Evolutionary conservation across 2,797 vertebrate species (phyloP), one percentile per base, ranked within the genome.

Genomic region (Galagoides demidoff): DNA sequence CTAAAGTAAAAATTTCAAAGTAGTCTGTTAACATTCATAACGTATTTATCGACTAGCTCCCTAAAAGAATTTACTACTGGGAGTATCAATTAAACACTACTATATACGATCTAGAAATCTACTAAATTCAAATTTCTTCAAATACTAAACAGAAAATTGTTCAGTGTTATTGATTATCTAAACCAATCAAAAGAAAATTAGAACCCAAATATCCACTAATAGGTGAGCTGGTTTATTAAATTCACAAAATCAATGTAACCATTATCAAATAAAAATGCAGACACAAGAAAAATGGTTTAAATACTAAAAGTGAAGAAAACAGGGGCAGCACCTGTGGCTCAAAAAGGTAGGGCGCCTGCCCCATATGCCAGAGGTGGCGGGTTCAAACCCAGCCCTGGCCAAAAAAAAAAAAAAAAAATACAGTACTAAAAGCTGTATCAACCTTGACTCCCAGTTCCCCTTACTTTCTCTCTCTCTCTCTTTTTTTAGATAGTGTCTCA

Each of bases 81-180:
- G 31, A 70, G 34, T 25, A 68, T 74, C 27, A 74, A 17, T 82
- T 74, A 90, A 90, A 86, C 39, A 74, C 19, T 6, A 0, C 52
- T 83, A 77, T 55, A 83, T 43, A 91, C 3, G 78, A 55, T 43
- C 59, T 64, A 81, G 27, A 66, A 90, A 74, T 39, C 64, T 66
- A 76, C 43, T 84, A 92, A 79, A 79, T 85, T 13, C 22, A 86
- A 61, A 93, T 11, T 1, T 70, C 73, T 29, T 37, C 68, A 43
- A 76, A 76, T 81, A 82, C 49, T 90, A 86, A 90, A 86, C 25
- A 93, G 64, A 79, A 95, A 93, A 86, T 17, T 66, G 37, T 73
- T 92, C 34, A 73, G 45, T 49, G 52, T 93, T 93, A 93, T 25
- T 22, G 82, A 66, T 89, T 66, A 89, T 63, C 43, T 64, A 20